Evolutionary conservation across 2,888 invertebrate genomes (phyloP).

Genomic region (Drosophila imparisetae): DNA sequence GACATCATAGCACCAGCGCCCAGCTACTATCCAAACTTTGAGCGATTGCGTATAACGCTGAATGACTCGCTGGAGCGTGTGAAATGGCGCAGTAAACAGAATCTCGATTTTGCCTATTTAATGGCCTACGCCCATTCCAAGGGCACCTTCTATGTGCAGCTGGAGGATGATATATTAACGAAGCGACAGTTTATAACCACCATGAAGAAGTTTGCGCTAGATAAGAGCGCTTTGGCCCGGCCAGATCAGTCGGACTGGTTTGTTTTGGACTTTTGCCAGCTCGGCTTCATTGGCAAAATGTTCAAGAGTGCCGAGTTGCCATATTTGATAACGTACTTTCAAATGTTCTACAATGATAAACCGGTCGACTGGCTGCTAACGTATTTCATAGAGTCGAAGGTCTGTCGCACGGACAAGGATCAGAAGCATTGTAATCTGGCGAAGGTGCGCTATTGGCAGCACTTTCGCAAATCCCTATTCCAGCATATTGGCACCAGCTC

Average conservation of each 20-base stretch:
- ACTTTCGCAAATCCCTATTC: slow-evolving; percentile 95
- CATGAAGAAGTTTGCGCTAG: slow-evolving; percentile 93
- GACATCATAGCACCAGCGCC: slow-evolving; percentile 95
- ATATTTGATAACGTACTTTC: slow-evolving; percentile 94
- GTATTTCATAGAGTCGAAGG: slow-evolving; percentile 93
- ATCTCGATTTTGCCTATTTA: slow-evolving; percentile 95
- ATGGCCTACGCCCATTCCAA: slow-evolving; percentile 97
- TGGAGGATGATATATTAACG: slow-evolving; percentile 97
- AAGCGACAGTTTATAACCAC: slow-evolving; percentile 93
- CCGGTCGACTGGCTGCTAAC: slow-evolving; percentile 98
- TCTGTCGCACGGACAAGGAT: slow-evolving; percentile 93
- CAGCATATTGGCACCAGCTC: slow-evolving; percentile 98
- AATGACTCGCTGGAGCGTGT: slow-evolving; percentile 94
- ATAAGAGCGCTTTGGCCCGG: slow-evolving; percentile 87
- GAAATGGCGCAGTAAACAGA: slow-evolving; percentile 97
- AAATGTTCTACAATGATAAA: slow-evolving; percentile 97
- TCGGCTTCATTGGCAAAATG: slow-evolving; percentile 97
- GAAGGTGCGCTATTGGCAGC: slow-evolving; percentile 92
- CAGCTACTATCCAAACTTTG: slow-evolving; percentile 94
- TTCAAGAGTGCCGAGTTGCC: slow-evolving; percentile 95
- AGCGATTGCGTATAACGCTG: slow-evolving; percentile 90
- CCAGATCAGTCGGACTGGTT: slow-evolving; percentile 91
- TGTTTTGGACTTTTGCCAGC: slow-evolving; percentile 95
- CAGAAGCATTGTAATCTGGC: slow-evolving; percentile 93
- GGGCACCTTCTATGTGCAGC: slow-evolving; percentile 94